Evolutionary conservation across 2,113 vertebrate genomes (phyloP), one percentile per base, ranked within the genome.

Genomic region (Ceuthmochares aereus): DNA sequence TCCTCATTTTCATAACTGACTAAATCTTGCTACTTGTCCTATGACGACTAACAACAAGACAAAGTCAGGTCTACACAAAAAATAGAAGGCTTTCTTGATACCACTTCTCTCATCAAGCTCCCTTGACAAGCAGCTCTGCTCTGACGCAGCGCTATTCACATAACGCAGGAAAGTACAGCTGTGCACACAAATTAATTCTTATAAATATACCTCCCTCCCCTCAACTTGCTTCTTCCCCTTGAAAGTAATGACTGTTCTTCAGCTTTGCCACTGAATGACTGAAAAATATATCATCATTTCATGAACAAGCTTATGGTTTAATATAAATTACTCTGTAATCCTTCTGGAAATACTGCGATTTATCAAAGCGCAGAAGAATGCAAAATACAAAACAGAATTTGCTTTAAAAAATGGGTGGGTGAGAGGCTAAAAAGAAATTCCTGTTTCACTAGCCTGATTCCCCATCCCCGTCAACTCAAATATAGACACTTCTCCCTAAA

Each of bases 121-220:
- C 97, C 93, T 96, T 59, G 66, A 96, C 94, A 97, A 97, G 95
- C 96, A 98, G 95, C 96, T 96, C 97, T 66, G 70, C 72, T 58
- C 69, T 4, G 8, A 76, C 3, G 40, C 64, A 91, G 26, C 10
- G n/a, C n/a, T 93, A 81, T 89, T 95, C 97, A 97, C 90, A 85
- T 89, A 96, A 96, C 37, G 66, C 87, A 96, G 88, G 90, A 58
- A 92, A 91, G 84, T 89, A 95, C 66, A 94, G 91, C 93, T 95
- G 55, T 68, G 97, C 90, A 89, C 94, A 88, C 91, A 92, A 97
- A 34, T 51, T 58, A 54, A 43, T 76, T 89, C 51, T 76, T 51
- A 60, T 10, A 73, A 89, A 92, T 34, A 45, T 6, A 70, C 4
- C 34, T 22, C 59, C 79, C 87, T 32, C 43, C 54, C 49, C 37